These are phyloP conservation scores for Aegotheles bennettii DNA, from an alignment of 2,113 vertebrate species.

Conservation along the genomic window DNA sequence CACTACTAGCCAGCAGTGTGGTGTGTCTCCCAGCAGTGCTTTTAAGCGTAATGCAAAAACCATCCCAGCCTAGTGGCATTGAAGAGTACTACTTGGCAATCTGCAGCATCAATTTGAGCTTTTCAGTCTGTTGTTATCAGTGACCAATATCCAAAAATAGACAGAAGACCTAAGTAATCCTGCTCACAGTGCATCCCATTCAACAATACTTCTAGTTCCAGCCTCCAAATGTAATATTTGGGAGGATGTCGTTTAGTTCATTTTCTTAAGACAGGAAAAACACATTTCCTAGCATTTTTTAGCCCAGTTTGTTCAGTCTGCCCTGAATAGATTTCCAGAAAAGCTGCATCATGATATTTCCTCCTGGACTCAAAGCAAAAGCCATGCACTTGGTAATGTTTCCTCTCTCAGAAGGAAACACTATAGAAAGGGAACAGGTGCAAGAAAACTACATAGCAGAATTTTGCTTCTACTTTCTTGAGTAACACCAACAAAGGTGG, in stretches of 20 bases:
- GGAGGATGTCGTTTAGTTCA: neutral
- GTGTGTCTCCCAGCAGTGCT: neutral
- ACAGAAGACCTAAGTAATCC: neutral
- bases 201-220: neutral
- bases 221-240: neutral
- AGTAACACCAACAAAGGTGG: neutral
- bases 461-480: neutral
- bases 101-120: neutral
- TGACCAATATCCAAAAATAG: neutral
- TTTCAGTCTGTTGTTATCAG: neutral
- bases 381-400: neutral
- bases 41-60: conserved; percentile 1
- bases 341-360: neutral
- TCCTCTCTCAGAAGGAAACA: neutral
- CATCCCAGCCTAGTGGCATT: neutral
- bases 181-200: neutral
- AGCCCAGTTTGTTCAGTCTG: neutral
- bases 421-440: neutral
- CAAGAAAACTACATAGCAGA: neutral
- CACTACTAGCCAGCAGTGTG: neutral
- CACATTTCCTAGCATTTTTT: neutral
- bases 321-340: neutral
- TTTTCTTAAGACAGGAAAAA: neutral
- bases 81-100: neutral
- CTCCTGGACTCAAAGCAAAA: neutral